These are phyloP conservation scores for Typhlichthys eigenmanni DNA, from an alignment of 2,797 vertebrate genomes.

Conservation along the genomic window DNA sequence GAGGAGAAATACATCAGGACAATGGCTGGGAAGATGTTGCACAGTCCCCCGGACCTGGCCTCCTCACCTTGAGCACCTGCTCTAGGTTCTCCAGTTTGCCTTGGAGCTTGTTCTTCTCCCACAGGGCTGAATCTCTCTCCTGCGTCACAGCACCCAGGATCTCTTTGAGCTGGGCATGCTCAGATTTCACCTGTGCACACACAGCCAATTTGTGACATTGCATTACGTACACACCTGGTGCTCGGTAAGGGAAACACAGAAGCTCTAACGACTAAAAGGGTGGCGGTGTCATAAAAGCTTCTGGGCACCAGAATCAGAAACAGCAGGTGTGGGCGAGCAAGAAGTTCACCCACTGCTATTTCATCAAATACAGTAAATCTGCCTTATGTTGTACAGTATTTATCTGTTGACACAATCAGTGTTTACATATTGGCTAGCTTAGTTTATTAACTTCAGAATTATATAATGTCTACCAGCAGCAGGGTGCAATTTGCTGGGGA, in stretches of 20 bases:
- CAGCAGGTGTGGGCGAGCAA: no score
- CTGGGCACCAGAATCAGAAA: no score
- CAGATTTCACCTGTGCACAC: constrained; percentile 83
- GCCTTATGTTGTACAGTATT: background rate
- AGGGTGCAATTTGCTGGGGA: no score
- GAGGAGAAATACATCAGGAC: constrained; percentile 24
- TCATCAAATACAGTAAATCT: no score
- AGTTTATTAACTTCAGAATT: no score
- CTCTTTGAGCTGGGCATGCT: constrained; percentile 85
- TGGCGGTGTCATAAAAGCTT: no score
- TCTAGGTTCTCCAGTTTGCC: constrained; percentile 99
- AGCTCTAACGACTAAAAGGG: no score
- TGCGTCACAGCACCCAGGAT: constrained; percentile 83
- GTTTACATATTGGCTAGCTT: no score
- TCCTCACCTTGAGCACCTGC: constrained; percentile 97
- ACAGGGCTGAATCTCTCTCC: constrained; percentile 87
- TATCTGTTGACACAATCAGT: no score
- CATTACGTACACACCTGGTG: background rate
- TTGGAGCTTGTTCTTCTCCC: constrained; percentile 90
- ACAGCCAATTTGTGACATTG: constrained; percentile 6
- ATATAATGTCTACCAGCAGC: no score
- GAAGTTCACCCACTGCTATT: no score
- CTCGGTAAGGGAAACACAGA: no score
- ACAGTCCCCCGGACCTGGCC: background rate
- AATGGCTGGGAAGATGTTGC: constrained; percentile 1